Evolutionary conservation across 2,113 vertebrate genomes (phyloP), one percentile per base, ranked within the genome.

Genomic region (Zosterops pallidus): DNA sequence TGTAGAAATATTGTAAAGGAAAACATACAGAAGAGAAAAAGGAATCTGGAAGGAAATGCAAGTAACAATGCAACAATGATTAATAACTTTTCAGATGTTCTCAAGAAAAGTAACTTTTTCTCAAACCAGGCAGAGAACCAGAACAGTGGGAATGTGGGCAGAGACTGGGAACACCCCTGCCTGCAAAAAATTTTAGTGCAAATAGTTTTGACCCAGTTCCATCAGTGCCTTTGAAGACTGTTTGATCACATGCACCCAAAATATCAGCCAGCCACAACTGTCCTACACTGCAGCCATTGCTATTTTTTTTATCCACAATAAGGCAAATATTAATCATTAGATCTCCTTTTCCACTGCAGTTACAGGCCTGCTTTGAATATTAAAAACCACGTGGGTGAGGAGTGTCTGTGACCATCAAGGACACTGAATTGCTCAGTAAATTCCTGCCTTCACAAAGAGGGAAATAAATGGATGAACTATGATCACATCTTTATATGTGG

Each of bases 21-120:
- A 74, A 76, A 41, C 62, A 37, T 13, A 50, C 3, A 47, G n/a
- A 41, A 70, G 5, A 37, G 57, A 1, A 31, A 70, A 89, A 68
- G 46, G 23, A 33, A 65, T 35, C 4, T 5, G 59, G 41, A 85
- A 69, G 71, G 33, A 80, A 91, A 92, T 65, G 12, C 35, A 70
- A 92, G 25, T 12, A 35, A 11, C n/a, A 59, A 35, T 69, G 22
- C 39, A 80, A 47, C 29, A 69, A 79, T 44, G 75, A 59, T 69
- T 57, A 72, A 80, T 52, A 76, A 35, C 35, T 70, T 83, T 21
- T 59, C 42, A 59, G 50, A 53, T 26, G 55, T 47, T 65, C 42
- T 92, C 67, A 86, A 82, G 71, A 60, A 89, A 94, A 84, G 28
- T 20, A 28, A 56, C 23, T 83, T 94, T 79, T 49, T 56, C 76